Conservation (phyloP, 1,140 invertebrate genomes). For the Cydia strobilella region DNA sequence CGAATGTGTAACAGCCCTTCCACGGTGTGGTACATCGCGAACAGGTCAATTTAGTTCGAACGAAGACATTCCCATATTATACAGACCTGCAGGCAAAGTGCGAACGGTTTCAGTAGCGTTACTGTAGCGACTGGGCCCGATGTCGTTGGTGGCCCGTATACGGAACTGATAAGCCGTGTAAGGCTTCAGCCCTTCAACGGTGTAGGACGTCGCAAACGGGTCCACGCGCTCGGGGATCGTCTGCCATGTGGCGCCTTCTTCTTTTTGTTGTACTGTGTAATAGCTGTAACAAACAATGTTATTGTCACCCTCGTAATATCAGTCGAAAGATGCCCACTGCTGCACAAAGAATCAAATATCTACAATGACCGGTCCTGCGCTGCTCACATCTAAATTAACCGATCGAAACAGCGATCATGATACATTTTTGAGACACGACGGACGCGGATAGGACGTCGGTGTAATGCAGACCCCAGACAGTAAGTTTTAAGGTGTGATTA, state of each 20-base stretch:
- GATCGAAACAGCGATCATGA: no score
- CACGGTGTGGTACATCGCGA: conserved; percentile 91
- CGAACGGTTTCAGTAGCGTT: conserved; percentile 92
- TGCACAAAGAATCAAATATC: no score
- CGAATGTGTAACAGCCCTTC: conserved; percentile 94
- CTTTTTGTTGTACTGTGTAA: conserved; percentile 94
- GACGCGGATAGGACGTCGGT: no score
- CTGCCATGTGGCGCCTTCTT: conserved; percentile 90
- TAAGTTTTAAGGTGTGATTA: no score
- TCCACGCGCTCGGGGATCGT: conserved; percentile 91
- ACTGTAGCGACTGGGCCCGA: conserved; percentile 96
- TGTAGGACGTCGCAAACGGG: conserved; percentile 90
- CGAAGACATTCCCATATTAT: background rate
- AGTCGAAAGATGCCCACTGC: background rate
- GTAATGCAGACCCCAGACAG: no score
- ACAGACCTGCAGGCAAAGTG: conserved; percentile 89
- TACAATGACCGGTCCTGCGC: no score
- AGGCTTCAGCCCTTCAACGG: conserved; percentile 90
- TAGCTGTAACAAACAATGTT: conserved; percentile 81
- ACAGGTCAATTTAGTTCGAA: conserved; percentile 83
- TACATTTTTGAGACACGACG: no score
- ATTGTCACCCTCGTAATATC: background rate
- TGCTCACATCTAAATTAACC: no score
- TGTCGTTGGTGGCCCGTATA: conserved; percentile 97
- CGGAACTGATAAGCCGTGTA: conserved; percentile 96